Evolutionary conservation across 2,113 vertebrate species (phyloP), one percentile per base, ranked within the genome.

Genomic region (Urocolius indicus): DNA sequence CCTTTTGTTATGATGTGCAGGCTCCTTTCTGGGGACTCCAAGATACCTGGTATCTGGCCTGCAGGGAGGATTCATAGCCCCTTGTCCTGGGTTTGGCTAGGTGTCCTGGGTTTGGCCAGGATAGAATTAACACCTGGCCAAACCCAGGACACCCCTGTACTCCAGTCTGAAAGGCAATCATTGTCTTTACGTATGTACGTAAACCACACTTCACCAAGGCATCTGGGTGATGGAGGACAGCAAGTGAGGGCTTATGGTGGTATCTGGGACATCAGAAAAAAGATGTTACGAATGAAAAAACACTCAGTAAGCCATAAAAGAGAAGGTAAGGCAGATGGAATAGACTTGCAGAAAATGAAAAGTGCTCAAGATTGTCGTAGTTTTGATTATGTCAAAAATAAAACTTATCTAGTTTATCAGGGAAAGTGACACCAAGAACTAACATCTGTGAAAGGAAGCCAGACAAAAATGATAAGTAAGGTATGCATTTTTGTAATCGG

Each of bases 171-270:
- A 81, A 29, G 2, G 3, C 12, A 13, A 15, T 10, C 20, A 14
- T 3, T 46, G 3, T 71, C 16, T 16, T 55, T n/a, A 4, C 1
- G 0, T 46, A 15, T 7, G 6, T 58, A 15, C 6, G 6, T 58
- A 65, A 82, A 51, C 1, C 9, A 63, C 16, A 18, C 4, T 52
- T 86, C 13, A 46, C 11, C 4, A 49, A 16, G 6, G 8, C 48
- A 75, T 5, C 2, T 17, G 26, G 6, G 3, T 66, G 21, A 11
- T 10, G 11, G 3, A 14, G n/a, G 7, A 78, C 9, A 54, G 32
- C 9, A 22, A 36, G 3, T 21, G 16, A 51, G 4, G 15, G 32
- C 11, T 16, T 78, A 3, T 10, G 26, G 18, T 58, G 4, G 6
- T 59, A 16, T 45, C 32, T 67, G 61, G 43, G 30, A 74, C 16